Conservation (phyloP, 1,140 invertebrate species). For the Palaemon carinicauda region DNA sequence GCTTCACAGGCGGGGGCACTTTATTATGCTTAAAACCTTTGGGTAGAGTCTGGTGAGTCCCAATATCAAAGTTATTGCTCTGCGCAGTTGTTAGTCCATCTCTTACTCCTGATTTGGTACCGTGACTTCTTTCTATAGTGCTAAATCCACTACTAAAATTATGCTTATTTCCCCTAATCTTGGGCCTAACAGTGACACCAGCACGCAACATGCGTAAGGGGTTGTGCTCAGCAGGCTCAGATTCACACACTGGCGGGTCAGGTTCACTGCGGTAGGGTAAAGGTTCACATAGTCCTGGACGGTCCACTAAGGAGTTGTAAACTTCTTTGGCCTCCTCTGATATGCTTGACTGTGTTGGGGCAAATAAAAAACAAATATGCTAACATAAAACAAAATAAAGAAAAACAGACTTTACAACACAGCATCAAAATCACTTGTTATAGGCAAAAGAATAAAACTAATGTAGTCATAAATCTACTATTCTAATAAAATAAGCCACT, state of each 20-base stretch:
- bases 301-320: slow-evolving; percentile 89
- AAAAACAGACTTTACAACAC: slow-evolving; percentile 46
- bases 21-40: slow-evolving; percentile 56
- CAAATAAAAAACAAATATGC: slow-evolving; percentile 57
- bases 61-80: slow-evolving; percentile 58
- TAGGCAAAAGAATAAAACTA: slow-evolving; percentile 12
- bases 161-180: slow-evolving; percentile 71
- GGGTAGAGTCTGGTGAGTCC: slow-evolving; percentile 61
- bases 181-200: slow-evolving; percentile 71
- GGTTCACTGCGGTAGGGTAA: slow-evolving; percentile 21
- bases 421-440: slow-evolving; percentile 3
- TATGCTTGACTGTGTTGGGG: slow-evolving; percentile 65
- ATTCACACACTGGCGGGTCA: slow-evolving; percentile 57
- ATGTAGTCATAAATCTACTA: background rate
- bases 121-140: slow-evolving; percentile 60
- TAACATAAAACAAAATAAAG: slow-evolving; percentile 58
- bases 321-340: slow-evolving; percentile 80
- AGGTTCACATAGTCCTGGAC: slow-evolving; percentile 64
- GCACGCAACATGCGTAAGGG: slow-evolving; percentile 78
- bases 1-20: slow-evolving; percentile 52
- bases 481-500: no score
- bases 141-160: slow-evolving; percentile 60
- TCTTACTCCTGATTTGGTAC: slow-evolving; percentile 37
- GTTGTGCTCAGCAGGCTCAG: slow-evolving; percentile 68
- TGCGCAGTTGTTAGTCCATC: background rate